Evolutionary conservation across 2,113 vertebrate species (phyloP).

Genomic region (Limanda limanda): DNA sequence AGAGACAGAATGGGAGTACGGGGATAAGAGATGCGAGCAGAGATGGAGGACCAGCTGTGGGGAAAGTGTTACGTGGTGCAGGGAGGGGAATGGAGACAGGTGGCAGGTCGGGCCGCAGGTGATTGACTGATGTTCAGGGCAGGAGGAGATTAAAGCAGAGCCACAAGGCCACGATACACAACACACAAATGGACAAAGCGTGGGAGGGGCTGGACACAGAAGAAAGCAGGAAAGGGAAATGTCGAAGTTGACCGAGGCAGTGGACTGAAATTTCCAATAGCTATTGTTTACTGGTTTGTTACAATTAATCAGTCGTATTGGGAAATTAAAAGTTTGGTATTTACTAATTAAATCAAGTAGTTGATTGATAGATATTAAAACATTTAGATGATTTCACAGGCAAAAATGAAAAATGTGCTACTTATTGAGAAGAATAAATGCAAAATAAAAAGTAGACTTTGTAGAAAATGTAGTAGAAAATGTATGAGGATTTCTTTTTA

Average conservation of each 20-base stretch:
- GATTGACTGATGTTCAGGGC: constrained; percentile 68
- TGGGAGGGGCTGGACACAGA: background rate
- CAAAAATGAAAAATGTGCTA: too few relatives aligned
- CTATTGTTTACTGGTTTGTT: background rate
- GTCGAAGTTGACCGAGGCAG: background rate
- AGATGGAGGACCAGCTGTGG: constrained; percentile 49
- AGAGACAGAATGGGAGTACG: constrained; percentile 5
- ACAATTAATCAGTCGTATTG: too few relatives aligned
- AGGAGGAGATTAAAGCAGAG: constrained; percentile 70
- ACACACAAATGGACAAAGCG: constrained; percentile 17
- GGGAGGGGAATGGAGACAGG: constrained; percentile 55
- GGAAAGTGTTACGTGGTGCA: constrained; percentile 48
- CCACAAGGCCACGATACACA: constrained; percentile 52
- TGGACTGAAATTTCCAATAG: background rate
- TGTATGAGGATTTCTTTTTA: too few relatives aligned
- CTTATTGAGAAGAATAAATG: too few relatives aligned
- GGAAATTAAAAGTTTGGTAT: too few relatives aligned
- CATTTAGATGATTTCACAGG: too few relatives aligned
- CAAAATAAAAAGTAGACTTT: too few relatives aligned
- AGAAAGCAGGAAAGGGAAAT: constrained; percentile 16
- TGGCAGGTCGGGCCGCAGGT: constrained; percentile 58
- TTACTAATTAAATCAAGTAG: too few relatives aligned
- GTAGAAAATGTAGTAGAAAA: too few relatives aligned
- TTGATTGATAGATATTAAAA: too few relatives aligned
- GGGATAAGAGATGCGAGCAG: constrained; percentile 13